Base-by-base conservation (phyloP, 2,113 vertebrate genomes). In the Ranitomeya variabilis region DNA sequence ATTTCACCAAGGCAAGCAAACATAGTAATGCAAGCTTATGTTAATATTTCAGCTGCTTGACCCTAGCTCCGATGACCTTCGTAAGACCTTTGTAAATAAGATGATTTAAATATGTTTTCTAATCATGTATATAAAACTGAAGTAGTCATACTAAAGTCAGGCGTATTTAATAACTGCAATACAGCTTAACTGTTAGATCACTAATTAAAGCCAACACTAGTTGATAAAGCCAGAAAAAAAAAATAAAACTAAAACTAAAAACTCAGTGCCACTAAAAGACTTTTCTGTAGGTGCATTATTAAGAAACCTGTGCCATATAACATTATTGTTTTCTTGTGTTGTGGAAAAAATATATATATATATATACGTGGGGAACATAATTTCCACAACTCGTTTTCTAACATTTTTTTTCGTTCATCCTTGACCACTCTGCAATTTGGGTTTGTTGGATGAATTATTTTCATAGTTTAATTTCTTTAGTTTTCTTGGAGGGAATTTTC, bases 121-220 rank as follows among this genome's bases (percentile, higher is more conserved):
- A 94, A 94, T 93, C 92, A 87, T 96, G 95, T 96, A 95, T 94
- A 96, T 96, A 96, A 95, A 96, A 95, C 94, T 66, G 90, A 94
- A 93, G 94, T 89, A 91, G 91, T 95, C 93, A 95, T 91, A 94
- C 92, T 92, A 94, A 94, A 92, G 95, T 94, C 89, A 91, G 93
- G 94, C 94, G 92, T 95, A 95, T 96, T 96, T 96, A 92, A 93
- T 92, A 90, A 94, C 93, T 93, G 92, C 93, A 94, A 93, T 90
- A 92, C 0, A 91, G 92, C 92, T 92, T 83, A 90, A 91, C 91
- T 93, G 92, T 92, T 93, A 93, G 91, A 93, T 94, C 93, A 91
- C 91, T 93, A 91, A 92, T 91, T 91, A 83, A 74, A n/a, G 13
- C 95, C 94, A 91, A 92, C 94, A 92, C 92, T 90, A 55, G 90